Evolutionary conservation across 2,888 invertebrate species (phyloP), one percentile per base, ranked within the genome.

Genomic region (Adineta ricciae): DNA sequence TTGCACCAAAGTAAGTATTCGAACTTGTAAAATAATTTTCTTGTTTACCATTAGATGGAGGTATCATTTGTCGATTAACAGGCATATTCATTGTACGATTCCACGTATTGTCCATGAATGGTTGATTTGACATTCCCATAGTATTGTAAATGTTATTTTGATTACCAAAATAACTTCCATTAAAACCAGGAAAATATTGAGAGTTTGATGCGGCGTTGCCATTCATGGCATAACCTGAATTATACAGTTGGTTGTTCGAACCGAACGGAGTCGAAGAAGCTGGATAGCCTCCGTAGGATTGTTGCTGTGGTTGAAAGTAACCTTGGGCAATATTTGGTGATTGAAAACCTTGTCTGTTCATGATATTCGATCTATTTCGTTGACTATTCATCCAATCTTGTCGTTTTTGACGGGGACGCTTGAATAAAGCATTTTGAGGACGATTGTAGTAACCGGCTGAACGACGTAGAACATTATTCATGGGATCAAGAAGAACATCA

Each of bases 401-500:
- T 78, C 78, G 78, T 41, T n/a, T 38, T 78, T n/a, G 38, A 38
- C 78, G 78, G n/a, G n/a, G 19, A 78, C 41, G 73, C 24, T 38
- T 3, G 36, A 21, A 38, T 24, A 36, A 36, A 0, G 32, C 2
- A 41, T 41, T 41, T 38, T 78, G 78, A 41, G 7, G 2, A n/a
- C 78, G 78, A 41, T n/a, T 78, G 14, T 78, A 78, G n/a, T 8
- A 78, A n/a, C 78, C 78, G 4, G 24, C 41, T n/a, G 78, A 78
- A 41, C 78, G 38, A n/a, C 78, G 38, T 78, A 41, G 9, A 9
- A 78, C 14, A 78, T 78, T 78, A 41, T 36, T 78, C n/a, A 3
- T 24, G 14, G 78, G 78, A 41, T 78, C 78, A 78, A 78, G 78
- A 41, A 78, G n/a, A 41, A 41, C n/a, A 78, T 78, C 78, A 78